A percentile compares a stretch with the other conserved stretches of the same genome.
phyloP scores from a whole-genome alignment of 2,888 invertebrate species.

The Coleophora flavipennella region DNA sequence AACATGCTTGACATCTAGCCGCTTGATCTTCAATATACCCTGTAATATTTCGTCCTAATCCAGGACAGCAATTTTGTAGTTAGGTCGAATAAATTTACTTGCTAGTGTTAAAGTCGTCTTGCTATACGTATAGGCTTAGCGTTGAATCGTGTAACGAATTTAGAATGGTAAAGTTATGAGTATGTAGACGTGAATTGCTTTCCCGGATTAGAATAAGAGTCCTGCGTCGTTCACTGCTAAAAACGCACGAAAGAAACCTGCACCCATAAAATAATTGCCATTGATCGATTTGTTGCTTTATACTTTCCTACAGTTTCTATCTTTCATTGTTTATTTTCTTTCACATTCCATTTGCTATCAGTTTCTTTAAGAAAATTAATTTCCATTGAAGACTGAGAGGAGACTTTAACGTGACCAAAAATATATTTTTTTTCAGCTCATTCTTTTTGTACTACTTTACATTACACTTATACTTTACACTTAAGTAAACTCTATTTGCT shows the following conservation, averaged over 20 bases:
- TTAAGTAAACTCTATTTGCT: constrained; percentile 31
- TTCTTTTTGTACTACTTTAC: constrained; percentile 46
- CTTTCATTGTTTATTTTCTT: constrained; percentile 31
- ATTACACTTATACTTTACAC: constrained; percentile 48
- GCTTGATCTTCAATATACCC: too few species aligned
- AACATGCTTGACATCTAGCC: too few species aligned
- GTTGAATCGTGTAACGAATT: constrained; percentile 45
- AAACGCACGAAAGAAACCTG: too few species aligned
- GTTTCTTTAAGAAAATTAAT: constrained; percentile 46
- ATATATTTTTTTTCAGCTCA: constrained; percentile 41
- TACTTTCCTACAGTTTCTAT: constrained; percentile 21
- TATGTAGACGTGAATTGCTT: constrained; percentile 27
- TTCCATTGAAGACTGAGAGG: constrained; percentile 66
- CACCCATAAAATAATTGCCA: too few species aligned
- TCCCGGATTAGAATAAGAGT: constrained; percentile 30
- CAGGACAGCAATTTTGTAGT: constrained; percentile 61
- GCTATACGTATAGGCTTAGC: constrained; percentile 42
- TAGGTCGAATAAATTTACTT: constrained; percentile 48
- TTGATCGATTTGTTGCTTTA: constrained; percentile 31
- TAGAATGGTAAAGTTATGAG: constrained; percentile 19
- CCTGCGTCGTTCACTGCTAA: too few species aligned
- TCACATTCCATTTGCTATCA: constrained; percentile 56
- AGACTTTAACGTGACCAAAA: constrained; percentile 55
- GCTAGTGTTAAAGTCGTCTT: constrained; percentile 49
- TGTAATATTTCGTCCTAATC: constrained; percentile 51